phyloP scores from a whole-genome alignment of 2,797 vertebrate species.

The Australoheros facetus region DNA sequence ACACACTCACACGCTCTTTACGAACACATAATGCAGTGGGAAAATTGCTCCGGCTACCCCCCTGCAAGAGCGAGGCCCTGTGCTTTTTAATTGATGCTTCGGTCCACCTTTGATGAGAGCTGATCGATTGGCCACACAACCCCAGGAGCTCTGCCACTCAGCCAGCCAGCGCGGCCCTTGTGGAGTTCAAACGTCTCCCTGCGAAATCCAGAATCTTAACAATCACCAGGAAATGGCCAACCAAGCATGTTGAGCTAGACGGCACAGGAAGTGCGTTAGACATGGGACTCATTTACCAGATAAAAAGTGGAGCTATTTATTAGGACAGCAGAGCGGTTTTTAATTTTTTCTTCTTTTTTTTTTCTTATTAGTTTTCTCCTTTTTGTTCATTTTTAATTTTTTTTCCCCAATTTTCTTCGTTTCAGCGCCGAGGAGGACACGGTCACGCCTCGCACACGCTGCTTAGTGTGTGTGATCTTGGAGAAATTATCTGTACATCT shows the following conservation, averaged over 20 bases:
- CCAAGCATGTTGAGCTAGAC: constrained; percentile 48
- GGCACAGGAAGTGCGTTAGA: constrained; percentile 44
- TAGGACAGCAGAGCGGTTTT: constrained; percentile 77
- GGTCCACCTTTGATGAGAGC: constrained; percentile 75
- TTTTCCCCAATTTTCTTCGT: constrained; percentile 58
- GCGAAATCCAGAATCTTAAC: constrained; percentile 56
- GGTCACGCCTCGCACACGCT: constrained; percentile 74
- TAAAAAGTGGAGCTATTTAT: constrained; percentile 71
- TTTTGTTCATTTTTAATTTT: constrained; percentile 37
- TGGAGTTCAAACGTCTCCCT: constrained; percentile 58
- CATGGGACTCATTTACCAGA: constrained; percentile 40
- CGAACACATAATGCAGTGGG: constrained; percentile 61
- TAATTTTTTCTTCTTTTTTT: constrained; percentile 55
- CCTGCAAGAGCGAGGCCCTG: constrained; percentile 50
- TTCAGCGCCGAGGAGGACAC: constrained; percentile 71
- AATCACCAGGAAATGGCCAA: constrained; percentile 60
- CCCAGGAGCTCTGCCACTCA: constrained; percentile 54
- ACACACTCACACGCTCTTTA: constrained; percentile 39
- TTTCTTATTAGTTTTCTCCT: constrained; percentile 12
- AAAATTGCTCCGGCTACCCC: constrained; percentile 63
- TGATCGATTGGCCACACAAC: constrained; percentile 72
- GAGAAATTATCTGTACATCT: constrained; percentile 91
- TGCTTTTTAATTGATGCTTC: constrained; percentile 77
- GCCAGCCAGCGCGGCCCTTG: constrained; percentile 34
- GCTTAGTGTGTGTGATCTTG: constrained; percentile 77